Evolutionary conservation across 2,797 vertebrate species (phyloP).

Genomic region (Pangasius djambal): DNA sequence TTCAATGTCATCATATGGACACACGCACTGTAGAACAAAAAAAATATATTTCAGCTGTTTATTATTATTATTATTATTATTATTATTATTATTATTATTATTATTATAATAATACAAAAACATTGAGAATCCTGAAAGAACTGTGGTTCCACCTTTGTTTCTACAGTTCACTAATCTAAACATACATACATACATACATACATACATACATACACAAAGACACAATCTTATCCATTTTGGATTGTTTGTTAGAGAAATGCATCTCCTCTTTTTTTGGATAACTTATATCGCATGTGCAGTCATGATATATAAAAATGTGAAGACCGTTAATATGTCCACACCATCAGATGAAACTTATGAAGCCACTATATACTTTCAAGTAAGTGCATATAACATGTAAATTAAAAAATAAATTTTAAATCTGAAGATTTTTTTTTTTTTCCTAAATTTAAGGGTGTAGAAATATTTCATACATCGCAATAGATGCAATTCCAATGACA

Average conservation of each 20-base stretch:
- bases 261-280: neutral
- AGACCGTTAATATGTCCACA: neutral
- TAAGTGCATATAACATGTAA: neutral
- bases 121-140: neutral
- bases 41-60: neutral
- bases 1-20: neutral
- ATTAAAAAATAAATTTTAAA: neutral
- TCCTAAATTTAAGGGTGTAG: neutral
- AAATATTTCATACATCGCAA: constrained; percentile 2
- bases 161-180: neutral
- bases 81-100: neutral
- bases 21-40: neutral
- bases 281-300: neutral
- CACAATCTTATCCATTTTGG: neutral
- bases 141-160: neutral
- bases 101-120: neutral
- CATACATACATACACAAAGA: neutral
- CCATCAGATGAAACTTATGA: neutral
- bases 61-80: neutral
- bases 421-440: neutral
- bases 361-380: neutral
- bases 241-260: neutral
- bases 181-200: neutral
- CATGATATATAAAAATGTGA: neutral
- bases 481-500: constrained; percentile 15